Conservation (phyloP, 2,113 vertebrate species). For the Python bivittatus region DNA sequence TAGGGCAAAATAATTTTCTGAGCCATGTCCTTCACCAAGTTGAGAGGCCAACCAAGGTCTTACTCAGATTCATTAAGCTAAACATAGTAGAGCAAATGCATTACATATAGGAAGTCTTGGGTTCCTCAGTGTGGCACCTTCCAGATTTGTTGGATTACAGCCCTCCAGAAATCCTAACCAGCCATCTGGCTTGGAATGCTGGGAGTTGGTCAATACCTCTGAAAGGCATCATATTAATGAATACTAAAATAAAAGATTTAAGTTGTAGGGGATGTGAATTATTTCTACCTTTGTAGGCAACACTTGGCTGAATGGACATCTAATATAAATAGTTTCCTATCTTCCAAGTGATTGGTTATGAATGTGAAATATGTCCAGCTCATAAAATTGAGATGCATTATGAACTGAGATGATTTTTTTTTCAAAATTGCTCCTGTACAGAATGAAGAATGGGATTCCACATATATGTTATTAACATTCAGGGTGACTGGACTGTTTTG, state of each 20-base stretch:
- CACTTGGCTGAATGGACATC: neutral
- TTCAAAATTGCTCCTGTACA: neutral
- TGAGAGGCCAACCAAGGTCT: neutral
- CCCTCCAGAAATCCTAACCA: neutral
- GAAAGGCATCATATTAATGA: neutral
- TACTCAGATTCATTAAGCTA: neutral
- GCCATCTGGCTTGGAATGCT: neutral
- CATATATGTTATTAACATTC: neutral
- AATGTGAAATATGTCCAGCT: neutral
- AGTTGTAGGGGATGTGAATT: neutral
- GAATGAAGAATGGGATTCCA: neutral
- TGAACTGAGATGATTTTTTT: neutral
- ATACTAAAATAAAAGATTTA: neutral
- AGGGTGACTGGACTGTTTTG: neutral
- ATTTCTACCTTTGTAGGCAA: too few relatives aligned
- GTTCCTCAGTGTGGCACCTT: neutral
- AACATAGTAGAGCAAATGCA: neutral
- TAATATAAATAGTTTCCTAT: neutral
- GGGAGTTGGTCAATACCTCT: neutral
- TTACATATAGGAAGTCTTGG: neutral
- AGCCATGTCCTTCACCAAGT: neutral
- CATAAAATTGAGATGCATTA: neutral
- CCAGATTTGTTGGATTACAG: neutral
- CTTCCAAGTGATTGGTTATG: neutral
- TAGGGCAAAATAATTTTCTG: neutral